phyloP scores from a whole-genome alignment of 2,113 vertebrate species.

The Neotoma lepida region DNA sequence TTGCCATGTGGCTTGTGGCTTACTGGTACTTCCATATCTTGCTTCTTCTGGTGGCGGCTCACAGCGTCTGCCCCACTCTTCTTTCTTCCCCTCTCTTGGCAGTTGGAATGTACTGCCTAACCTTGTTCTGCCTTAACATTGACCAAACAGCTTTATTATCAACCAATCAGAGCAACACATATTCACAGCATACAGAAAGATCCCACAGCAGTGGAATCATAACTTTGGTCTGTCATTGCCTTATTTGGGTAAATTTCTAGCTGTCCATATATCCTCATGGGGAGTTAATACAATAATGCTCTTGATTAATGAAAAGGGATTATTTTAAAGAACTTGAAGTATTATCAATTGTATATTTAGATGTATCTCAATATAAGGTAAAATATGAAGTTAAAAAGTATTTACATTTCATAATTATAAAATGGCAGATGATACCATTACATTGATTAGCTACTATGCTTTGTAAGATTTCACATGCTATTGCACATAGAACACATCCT shows the following conservation, averaged over 20 bases:
- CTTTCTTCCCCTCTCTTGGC: too few species aligned
- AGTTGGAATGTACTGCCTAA: too few species aligned
- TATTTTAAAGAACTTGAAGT: not conserved
- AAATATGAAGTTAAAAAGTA: not conserved
- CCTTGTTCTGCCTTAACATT: too few species aligned
- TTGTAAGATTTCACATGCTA: not conserved
- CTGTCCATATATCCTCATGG: not conserved
- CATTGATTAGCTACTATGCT: not conserved
- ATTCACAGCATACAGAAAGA: too few species aligned
- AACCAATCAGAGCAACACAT: too few species aligned
- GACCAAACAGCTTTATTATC: too few species aligned
- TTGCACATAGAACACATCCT: not conserved
- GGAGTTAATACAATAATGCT: not conserved
- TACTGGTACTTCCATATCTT: too few species aligned
- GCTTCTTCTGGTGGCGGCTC: too few species aligned
- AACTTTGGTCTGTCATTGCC: not conserved
- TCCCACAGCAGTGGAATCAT: too few species aligned
- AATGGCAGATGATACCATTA: not conserved
- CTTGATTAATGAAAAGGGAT: not conserved
- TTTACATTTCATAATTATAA: not conserved
- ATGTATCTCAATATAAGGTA: not conserved
- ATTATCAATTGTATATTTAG: not conserved
- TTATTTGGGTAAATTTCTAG: not conserved
- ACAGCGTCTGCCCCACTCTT: too few species aligned
- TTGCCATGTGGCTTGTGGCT: too few species aligned